Evolutionary conservation across 37 sponge, comb jelly and placozoan genomes (phyloP), one percentile per base, ranked within the genome.

Genomic region (Tethya wilhelma): DNA sequence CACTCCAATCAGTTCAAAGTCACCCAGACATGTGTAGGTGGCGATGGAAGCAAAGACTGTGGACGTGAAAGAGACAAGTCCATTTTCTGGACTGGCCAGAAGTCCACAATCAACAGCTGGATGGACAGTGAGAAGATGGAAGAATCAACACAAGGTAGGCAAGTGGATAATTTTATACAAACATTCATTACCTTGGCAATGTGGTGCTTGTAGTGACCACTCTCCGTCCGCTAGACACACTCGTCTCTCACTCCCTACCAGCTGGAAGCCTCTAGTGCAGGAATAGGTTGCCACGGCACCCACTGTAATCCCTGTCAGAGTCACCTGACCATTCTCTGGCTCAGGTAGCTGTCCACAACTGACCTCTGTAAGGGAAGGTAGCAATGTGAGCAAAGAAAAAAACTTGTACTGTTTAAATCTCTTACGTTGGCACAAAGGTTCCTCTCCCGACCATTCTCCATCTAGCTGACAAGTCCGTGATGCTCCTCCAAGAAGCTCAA

Each of bases 371-470:
- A 22, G 36, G 0, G 3, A 39, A 12, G 2, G 0, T 25, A 36
- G 34, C 36, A n/a, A n/a, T n/a, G n/a, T n/a, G 20, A 55, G 56
- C n/a, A n/a, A n/a, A n/a, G n/a, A n/a, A n/a, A n/a, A n/a, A n/a
- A n/a, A n/a, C n/a, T n/a, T n/a, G n/a, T n/a, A n/a, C n/a, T 49
- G 53, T 49, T 19, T 49, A 49, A 60, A 23, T 12, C 11, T 4
- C 82, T 73, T 59, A 89, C 89, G 26, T 71, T 64, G 22, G 39
- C 93, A 93, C 6, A 29, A 26, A 29, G 89, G 89, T 1, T 38
- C 41, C 28, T 46, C n/a, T 36, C 84, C 89, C 44, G 78, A 73
- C 93, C 93, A 93, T 42, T 45, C n/a, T 44, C 89, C 83, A 71
- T 84, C 72, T 8, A 55, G 59, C 68, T 77, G 69, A 65, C 93